Evolutionary conservation across 2,113 vertebrate genomes (phyloP), one percentile per base, ranked within the genome.

Genomic region (Phyllostomus hastatus): DNA sequence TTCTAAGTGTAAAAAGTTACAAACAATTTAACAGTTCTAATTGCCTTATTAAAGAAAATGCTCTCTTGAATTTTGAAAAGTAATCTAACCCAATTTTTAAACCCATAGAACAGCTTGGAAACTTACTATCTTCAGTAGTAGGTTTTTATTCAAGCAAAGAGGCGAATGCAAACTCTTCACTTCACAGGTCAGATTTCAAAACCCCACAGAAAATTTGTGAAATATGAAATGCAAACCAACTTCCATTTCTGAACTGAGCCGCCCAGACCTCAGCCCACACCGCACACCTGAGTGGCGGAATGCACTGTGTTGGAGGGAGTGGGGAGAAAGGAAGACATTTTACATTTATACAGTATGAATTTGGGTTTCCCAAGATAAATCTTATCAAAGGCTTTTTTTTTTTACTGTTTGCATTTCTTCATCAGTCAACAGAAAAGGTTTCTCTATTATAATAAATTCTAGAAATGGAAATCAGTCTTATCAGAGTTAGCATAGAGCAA

Each of bases 11-110:
- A 76, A 69, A 94, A 90, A 76, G 14, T 70, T 93, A 72, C 12
- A 22, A 17, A 93, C 2, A 73, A 64, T 2, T 35, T 80, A 86
- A 52, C 57, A 87, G 31, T 69, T 92, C 52, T 61, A 67, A 50
- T 96, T 91, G 57, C 3, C 57, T 86, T 88, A 89, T 50, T 81
- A 48, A 72, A 94, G 2, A 78, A 61, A 78, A 78, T 79, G 78
- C 38, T 89, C 52, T 76, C 93, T 85, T 67, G 64, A 78, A 93
- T 93, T 93, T 52, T 93, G 61, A 91, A 86, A 95, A 88, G 57
- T 24, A 89, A 69, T 43, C 54, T 95, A 92, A 75, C 38, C 50
- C 38, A 69, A 95, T 96, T 91, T 93, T 84, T 86, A 94, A 96
- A 52, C 43, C 35, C 33, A 88, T 1, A 91, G 48, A 73, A 78